Evolutionary conservation across 2,113 vertebrate species (phyloP).

Genomic region (Notiomystis cincta): DNA sequence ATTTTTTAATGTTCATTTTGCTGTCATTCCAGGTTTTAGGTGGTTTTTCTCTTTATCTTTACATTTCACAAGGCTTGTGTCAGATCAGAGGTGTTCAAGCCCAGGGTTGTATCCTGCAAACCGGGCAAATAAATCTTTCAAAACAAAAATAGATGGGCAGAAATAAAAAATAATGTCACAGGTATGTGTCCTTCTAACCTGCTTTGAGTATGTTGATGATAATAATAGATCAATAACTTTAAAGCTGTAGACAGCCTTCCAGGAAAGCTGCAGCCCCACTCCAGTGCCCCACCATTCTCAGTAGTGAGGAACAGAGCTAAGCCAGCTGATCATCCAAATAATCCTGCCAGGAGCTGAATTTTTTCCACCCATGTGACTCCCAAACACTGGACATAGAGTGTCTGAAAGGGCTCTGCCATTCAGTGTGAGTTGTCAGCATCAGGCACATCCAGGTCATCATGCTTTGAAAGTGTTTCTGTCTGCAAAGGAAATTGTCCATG

Average conservation of each 20-base stretch:
- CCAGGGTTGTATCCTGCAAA: background rate
- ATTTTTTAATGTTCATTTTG: background rate
- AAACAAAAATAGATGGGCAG: slow-evolving; percentile 20
- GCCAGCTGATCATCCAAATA: background rate
- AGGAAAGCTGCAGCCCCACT: background rate
- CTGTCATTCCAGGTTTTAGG: background rate
- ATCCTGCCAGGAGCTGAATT: background rate
- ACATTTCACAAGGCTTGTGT: background rate
- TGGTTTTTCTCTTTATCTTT: background rate
- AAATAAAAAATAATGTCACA: slow-evolving; percentile 5
- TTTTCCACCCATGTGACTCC: background rate
- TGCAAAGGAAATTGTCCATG: background rate
- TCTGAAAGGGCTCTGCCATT: background rate
- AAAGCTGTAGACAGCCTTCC: background rate
- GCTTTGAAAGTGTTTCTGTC: background rate
- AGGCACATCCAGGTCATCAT: background rate
- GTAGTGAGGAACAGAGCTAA: background rate
- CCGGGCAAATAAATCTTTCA: background rate
- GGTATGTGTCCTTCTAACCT: background rate
- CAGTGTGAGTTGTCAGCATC: background rate
- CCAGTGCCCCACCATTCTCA: background rate
- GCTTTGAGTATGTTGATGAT: background rate
- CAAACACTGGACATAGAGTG: background rate
- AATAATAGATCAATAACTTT: slow-evolving; percentile 46
- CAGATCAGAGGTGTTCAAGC: background rate